Conservation (phyloP, 2,113 vertebrate species). For the Malurus melanocephalus region DNA sequence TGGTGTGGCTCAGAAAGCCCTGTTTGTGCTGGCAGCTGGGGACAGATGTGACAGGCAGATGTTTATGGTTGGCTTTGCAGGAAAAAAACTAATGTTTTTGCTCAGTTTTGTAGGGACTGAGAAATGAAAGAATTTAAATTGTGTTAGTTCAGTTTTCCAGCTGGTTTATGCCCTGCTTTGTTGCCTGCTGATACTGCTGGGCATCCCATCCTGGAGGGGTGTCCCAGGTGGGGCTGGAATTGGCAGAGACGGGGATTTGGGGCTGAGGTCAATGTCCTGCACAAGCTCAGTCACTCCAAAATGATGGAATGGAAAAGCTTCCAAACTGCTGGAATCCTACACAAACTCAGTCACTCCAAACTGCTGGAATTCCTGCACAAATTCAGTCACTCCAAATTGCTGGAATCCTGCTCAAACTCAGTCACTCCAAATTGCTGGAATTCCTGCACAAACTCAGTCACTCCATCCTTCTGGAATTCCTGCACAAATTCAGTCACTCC, state of each 20-base stretch:
- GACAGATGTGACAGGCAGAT: background rate
- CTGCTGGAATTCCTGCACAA: background rate
- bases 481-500: no score
- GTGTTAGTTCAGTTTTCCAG: background rate
- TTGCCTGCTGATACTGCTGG: background rate
- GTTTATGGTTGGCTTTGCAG: background rate
- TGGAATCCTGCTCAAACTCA: background rate
- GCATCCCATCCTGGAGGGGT: no score
- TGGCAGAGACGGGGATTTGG: fast-evolving
- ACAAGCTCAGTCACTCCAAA: fast-evolving
- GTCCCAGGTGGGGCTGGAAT: background rate
- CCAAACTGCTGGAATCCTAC: background rate
- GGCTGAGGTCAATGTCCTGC: background rate
- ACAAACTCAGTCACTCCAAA: fast-evolving
- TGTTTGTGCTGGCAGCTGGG: background rate
- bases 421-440: background rate
- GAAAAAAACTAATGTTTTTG: background rate
- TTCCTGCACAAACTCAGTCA: background rate
- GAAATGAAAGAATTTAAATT: background rate
- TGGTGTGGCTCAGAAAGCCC: background rate
- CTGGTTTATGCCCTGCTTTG: background rate
- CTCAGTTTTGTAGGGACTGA: background rate
- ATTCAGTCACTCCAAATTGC: background rate
- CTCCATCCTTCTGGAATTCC: background rate
- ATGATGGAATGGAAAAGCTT: background rate